Base-by-base conservation (phyloP, 2,113 vertebrate species). In the Coturnix japonica region DNA sequence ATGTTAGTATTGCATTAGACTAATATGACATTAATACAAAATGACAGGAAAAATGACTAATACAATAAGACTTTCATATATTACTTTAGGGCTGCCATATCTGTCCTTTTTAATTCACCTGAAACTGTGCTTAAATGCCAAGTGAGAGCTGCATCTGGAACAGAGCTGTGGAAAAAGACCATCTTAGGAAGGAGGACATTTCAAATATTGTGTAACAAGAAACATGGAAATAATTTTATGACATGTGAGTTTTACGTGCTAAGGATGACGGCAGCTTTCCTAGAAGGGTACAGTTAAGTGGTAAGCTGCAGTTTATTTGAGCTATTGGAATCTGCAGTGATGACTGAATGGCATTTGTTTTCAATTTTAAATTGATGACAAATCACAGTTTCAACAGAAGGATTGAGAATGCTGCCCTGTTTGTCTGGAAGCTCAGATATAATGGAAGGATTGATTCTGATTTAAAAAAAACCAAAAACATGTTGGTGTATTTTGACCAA, bases 1-100 rank as follows among this genome's bases (percentile, higher is more conserved):
- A 77, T 95, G 96, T 97, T 98, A 98, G 97, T 94, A 66, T 91
- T 95, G 94, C 94, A 96, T 98, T 98, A 97, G 95, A 89, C 94
- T 98, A 98, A 97, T 97, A 91, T 97, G 97, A 98, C 96, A 93
- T 90, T 97, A 97, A 98, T 96, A 94, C 72, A 92, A 96, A 97
- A 96, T 95, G 97, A 97, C 97, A 97, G 95, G 77, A 92, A 93
- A 97, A 98, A 97, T 96, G 91, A 97, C 95, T 97, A 97, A 97
- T 97, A 97, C 95, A 97, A 97, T 97, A 97, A 97, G 95, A 93
- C 95, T 97, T 97, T 94, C 81, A 65, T 95, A 90, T 93, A 66
- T 91, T 93, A 96, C 96, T 96, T 96, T 78, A 89, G 96, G 95
- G 95, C 96, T 97, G 96, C 95, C 60, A 53, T 95, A 92, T 12